These are phyloP conservation scores for Byasa hedistus DNA, from an alignment of 2,888 invertebrate genomes.

Conservation along the genomic window DNA sequence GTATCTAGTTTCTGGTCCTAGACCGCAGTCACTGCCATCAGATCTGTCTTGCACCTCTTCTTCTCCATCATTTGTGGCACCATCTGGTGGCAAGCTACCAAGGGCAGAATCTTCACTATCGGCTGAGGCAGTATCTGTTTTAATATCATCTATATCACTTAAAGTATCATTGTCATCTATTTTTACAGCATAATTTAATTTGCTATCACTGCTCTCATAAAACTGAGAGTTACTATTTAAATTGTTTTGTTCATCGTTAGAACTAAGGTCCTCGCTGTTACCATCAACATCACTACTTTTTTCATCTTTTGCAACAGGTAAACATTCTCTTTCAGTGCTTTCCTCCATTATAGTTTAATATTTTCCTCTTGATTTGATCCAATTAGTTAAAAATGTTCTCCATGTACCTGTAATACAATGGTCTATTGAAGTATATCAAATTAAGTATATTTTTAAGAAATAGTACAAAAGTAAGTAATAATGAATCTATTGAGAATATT, in stretches of 20 bases:
- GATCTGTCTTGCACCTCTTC: constrained; percentile 85
- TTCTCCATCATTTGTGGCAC: constrained; percentile 67
- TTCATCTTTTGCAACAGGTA: constrained; percentile 56
- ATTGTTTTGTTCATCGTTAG: constrained; percentile 68
- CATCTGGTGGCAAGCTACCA: constrained; percentile 79
- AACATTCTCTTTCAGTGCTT: constrained; percentile 44
- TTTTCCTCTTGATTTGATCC: constrained; percentile 9
- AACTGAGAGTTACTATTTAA: constrained; percentile 70
- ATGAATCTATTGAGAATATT: neutral
- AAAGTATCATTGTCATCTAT: constrained; percentile 75
- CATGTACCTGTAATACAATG: constrained; percentile 55
- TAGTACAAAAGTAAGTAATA: neutral
- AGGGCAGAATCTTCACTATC: constrained; percentile 83
- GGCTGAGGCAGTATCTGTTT: constrained; percentile 75
- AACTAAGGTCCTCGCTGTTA: constrained; percentile 68
- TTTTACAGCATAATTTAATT: constrained; percentile 72
- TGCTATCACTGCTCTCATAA: constrained; percentile 77
- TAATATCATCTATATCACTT: constrained; percentile 76
- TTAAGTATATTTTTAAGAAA: neutral
- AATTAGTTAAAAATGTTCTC: constrained; percentile 39
- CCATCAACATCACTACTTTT: constrained; percentile 67
- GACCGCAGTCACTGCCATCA: constrained; percentile 91
- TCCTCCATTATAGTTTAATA: constrained; percentile 37
- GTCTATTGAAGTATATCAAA: neutral
- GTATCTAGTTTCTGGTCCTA: constrained; percentile 87